Base-by-base conservation (phyloP, 2,888 invertebrate species). In the Tiliacea citrago region DNA sequence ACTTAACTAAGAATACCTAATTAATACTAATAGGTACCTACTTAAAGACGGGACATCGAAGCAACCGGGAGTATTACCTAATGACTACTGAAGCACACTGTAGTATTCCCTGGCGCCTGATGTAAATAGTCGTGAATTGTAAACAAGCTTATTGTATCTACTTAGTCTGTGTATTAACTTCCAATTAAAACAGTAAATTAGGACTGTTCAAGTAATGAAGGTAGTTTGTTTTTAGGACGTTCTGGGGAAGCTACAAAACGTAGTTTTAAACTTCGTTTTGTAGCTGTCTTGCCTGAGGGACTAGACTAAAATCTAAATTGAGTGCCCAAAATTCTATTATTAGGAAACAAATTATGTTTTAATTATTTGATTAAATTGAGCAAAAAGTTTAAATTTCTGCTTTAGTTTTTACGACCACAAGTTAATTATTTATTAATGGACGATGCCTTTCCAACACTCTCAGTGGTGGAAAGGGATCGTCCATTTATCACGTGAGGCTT, bases 181-280 rank as follows among this genome's bases (percentile, higher is more conserved):
- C 24, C 49, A 77, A 81, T 77, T 81, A 57, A 70, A 65, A 68
- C 39, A 12, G 39, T 42, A 45, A 80, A 68, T 66, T 45, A 49
- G 42, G 12, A 24, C 12, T 13, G 24, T 49, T 65, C 7, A 16
- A 47, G 49, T 61, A 39, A 49, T 81, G 51, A 39, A 45, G 29
- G 18, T 29, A 39, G 21, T 53, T 47, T 8, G 39, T 55, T 53
- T 29, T 51, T n/a, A 60, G 35, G 18, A 2, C 7, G n/a, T n/a
- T 6, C 21, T 21, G 5, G 13, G n/a, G 18, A 51, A 2, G 24
- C 10, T n/a, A 51, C 51, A 51, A n/a, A n/a, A n/a, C 21, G 3
- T 9, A 53, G 53, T 53, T 53, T 53, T 53, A n/a, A n/a, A 53
- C 53, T 53, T 53, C 10, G 10, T 53, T n/a, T 29, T 47, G 2